A percentile compares a stretch with the other conserved stretches of the same genome.
Evolutionary conservation across 2,888 invertebrate genomes (phyloP).

Genomic region (Heliconius aoede): DNA sequence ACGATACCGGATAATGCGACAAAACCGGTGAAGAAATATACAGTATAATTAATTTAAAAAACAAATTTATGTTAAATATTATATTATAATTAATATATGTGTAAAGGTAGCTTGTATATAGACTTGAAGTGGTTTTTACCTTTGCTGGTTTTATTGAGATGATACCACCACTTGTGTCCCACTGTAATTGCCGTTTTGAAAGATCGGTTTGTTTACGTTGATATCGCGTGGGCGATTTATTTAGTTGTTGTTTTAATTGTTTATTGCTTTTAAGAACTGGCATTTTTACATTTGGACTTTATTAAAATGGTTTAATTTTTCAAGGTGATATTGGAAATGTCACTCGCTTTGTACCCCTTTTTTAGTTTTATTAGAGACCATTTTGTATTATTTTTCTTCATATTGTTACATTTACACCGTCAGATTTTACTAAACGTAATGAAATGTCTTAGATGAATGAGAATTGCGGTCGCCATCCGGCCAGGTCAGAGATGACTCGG

Average conservation of each 20-base stretch:
- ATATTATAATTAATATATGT: neutral
- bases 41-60: neutral
- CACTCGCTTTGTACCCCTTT: neutral
- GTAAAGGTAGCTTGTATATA: neutral
- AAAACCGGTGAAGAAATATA: too few species aligned
- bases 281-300: constrained; percentile 17
- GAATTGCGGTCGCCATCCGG: constrained; percentile 17
- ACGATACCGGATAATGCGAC: too few species aligned
- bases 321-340: constrained; percentile 25
- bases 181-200: constrained; percentile 37
- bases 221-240: constrained; percentile 38
- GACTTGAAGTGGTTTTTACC: constrained; percentile 41
- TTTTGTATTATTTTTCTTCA: neutral
- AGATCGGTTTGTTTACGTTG: constrained; percentile 32
- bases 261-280: constrained; percentile 24
- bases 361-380: constrained; percentile 2
- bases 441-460: constrained; percentile 6
- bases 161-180: constrained; percentile 42
- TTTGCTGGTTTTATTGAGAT: constrained; percentile 35
- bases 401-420: neutral
- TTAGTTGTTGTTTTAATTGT: constrained; percentile 35
- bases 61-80: neutral
- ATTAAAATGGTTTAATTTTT: constrained; percentile 13
- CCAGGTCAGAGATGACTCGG: constrained; percentile 58
- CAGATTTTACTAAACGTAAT: neutral